Evolutionary conservation across 2,888 invertebrate species (phyloP).

Genomic region (Synergus laeviventris): DNA sequence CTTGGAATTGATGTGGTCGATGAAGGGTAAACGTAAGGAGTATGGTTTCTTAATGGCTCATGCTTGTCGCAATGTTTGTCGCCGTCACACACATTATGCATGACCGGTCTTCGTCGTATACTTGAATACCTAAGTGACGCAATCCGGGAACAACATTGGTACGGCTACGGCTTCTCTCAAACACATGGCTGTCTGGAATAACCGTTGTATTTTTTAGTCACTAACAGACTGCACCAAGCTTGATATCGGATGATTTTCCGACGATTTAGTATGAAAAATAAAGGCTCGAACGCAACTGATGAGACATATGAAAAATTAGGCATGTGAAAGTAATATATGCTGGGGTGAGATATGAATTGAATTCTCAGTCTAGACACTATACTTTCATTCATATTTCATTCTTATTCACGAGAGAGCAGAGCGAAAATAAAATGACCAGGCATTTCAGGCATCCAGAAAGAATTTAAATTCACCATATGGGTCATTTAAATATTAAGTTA

Average conservation of each 20-base stretch:
- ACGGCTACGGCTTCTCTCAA: conserved; percentile 42
- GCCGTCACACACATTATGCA: conserved; percentile 54
- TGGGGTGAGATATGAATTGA: not conserved
- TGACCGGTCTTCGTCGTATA: conserved; percentile 49
- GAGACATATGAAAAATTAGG: not conserved
- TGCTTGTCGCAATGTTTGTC: conserved; percentile 53
- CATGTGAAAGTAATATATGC: not conserved
- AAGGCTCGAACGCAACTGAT: not conserved
- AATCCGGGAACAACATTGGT: conserved; percentile 46
- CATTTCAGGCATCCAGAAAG: not conserved
- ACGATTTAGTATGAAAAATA: not conserved
- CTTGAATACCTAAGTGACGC: conserved; percentile 53
- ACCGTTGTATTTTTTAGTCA: conserved; percentile 42
- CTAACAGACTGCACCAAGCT: not conserved
- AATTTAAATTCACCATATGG: not conserved
- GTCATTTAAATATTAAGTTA: not conserved
- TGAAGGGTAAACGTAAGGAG: conserved; percentile 23
- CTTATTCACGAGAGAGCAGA: not conserved
- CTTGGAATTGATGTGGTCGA: conserved; percentile 38
- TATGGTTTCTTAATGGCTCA: conserved; percentile 47
- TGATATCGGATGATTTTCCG: conserved; percentile 28
- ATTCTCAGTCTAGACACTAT: not conserved
- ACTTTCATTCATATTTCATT: conserved; percentile 17
- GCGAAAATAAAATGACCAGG: not conserved
- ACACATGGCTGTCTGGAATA: conserved; percentile 48